A percentile compares a stretch with the other conserved stretches of the same genome.
These are phyloP conservation scores for Micrasema minimum DNA, from an alignment of 1,140 invertebrate species.

Conservation along the genomic window DNA sequence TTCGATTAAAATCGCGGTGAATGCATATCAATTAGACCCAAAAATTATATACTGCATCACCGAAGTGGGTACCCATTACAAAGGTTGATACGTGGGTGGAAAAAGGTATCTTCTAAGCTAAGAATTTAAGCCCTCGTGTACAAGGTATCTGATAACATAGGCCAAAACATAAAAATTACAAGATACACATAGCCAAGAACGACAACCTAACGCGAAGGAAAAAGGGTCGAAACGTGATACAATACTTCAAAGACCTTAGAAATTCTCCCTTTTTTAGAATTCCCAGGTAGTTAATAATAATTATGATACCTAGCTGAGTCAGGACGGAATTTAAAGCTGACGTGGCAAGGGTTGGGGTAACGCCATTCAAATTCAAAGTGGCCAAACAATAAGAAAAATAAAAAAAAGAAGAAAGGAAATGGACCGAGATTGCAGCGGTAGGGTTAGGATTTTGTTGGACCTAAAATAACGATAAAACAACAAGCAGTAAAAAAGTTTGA, in stretches of 20 bases:
- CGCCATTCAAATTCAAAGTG: constrained; percentile 20
- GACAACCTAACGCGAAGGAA: background rate
- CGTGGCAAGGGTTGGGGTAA: constrained; percentile 15
- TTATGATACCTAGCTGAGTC: background rate
- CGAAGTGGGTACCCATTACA: background rate
- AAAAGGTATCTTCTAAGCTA: constrained; percentile 18
- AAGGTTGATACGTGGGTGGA: constrained; percentile 21
- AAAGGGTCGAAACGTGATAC: background rate
- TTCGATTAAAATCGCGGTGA: constrained; percentile 20
- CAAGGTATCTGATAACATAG: background rate
- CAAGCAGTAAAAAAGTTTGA: too few species aligned
- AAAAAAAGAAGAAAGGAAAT: constrained; percentile 17
- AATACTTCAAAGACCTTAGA: background rate
- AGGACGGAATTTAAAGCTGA: constrained; percentile 10
- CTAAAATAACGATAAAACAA: too few species aligned
- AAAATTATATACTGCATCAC: constrained; percentile 15
- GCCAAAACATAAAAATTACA: background rate
- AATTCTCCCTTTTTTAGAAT: background rate
- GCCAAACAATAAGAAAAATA: constrained; percentile 27
- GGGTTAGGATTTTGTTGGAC: background rate
- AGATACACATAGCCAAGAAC: constrained; percentile 2
- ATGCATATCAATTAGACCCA: constrained; percentile 21
- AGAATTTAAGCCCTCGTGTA: constrained; percentile 17
- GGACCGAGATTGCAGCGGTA: constrained; percentile 18
- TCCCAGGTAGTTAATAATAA: background rate